A percentile compares a stretch with the other conserved stretches of the same genome.
These are phyloP conservation scores for Alviniconcha marisindica DNA, from an alignment of 1,140 invertebrate genomes.

Conservation along the genomic window DNA sequence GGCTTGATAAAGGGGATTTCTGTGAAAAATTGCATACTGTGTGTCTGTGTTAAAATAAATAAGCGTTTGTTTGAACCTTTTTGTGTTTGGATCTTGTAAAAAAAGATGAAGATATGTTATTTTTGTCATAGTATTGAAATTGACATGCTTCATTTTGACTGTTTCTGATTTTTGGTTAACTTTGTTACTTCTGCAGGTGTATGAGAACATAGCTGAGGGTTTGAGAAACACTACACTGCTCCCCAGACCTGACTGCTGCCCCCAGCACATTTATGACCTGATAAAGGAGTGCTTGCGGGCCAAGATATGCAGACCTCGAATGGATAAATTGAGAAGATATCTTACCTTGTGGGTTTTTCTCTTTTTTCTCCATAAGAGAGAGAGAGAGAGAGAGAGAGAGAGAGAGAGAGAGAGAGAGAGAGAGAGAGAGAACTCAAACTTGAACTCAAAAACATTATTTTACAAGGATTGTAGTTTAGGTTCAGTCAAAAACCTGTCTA, in stretches of 20 bases:
- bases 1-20: no score
- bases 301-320: not conserved
- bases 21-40: no score
- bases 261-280: not conserved
- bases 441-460: no score
- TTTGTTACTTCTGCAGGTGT: not conserved
- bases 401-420: not conserved
- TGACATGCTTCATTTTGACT: not conserved
- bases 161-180: not conserved
- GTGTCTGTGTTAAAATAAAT: no score
- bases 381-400: not conserved
- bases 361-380: not conserved
- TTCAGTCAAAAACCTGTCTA: no score
- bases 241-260: not conserved
- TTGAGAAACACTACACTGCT: no score
- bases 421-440: not conserved
- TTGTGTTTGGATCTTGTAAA: not conserved
- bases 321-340: not conserved
- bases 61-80: not conserved
- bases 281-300: constrained; percentile 2
- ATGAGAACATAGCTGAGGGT: not conserved
- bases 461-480: no score
- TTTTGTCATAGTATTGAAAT: not conserved
- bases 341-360: constrained; percentile 5
- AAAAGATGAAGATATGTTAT: not conserved